Evolutionary conservation across 2,888 invertebrate species (phyloP).

Genomic region (Pyrocoelia pectoralis): DNA sequence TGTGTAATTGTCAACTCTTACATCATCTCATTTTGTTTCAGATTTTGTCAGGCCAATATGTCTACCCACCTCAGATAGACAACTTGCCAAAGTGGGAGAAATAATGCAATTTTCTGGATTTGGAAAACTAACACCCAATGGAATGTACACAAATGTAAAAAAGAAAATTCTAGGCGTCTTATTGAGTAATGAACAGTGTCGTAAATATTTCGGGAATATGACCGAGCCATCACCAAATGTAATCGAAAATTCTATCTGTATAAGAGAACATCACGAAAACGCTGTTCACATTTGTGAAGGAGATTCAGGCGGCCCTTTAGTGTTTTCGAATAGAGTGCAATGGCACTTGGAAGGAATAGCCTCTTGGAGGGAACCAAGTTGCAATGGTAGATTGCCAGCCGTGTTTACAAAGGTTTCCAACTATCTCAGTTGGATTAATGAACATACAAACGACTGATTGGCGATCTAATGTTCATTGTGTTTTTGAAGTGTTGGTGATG

Average conservation of each 20-base stretch:
- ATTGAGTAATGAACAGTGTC: background rate
- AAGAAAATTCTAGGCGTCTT: background rate
- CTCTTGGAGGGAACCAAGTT: background rate
- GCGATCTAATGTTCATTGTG: too few species aligned
- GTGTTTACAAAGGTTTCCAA: background rate
- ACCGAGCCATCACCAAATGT: background rate
- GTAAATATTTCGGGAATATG: background rate
- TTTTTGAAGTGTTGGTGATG: too few species aligned
- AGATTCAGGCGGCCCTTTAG: constrained; percentile 10
- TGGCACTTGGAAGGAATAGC: constrained; percentile 3
- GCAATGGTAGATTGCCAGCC: background rate
- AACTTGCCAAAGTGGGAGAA: background rate
- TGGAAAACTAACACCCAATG: background rate
- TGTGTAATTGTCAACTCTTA: background rate
- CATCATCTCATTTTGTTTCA: background rate
- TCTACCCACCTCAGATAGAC: background rate
- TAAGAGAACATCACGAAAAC: background rate
- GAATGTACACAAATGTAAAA: background rate
- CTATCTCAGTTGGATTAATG: constrained; percentile 10
- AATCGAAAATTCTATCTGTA: constrained; percentile 6
- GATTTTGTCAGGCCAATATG: constrained; percentile 7
- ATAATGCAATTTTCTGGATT: background rate
- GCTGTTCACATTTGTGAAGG: background rate
- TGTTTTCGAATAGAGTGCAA: constrained; percentile 1
- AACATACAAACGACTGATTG: background rate